phyloP scores from a whole-genome alignment of 92 coral and sea anemone species.

The Zoanthus sansibaricus region DNA sequence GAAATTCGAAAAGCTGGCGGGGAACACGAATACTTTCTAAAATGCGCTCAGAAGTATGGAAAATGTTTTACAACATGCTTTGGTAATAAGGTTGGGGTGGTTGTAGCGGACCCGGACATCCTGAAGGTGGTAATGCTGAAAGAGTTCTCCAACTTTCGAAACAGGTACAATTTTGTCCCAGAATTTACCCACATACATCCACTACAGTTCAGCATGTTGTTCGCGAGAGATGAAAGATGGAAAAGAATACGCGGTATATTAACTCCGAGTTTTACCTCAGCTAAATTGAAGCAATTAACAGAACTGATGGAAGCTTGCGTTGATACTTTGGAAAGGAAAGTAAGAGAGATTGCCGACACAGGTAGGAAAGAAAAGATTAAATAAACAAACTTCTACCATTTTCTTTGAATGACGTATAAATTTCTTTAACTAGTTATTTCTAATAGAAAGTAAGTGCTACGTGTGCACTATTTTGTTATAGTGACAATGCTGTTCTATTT shows the following conservation, averaged over 20 bases:
- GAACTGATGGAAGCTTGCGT: constrained; percentile 9
- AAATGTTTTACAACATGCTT: too few species aligned
- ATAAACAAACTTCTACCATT: not conserved
- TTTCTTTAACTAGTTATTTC: too few species aligned
- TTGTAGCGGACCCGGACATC: not conserved
- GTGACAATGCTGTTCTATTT: too few species aligned
- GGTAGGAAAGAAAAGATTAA: not conserved
- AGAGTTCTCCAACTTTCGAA: not conserved
- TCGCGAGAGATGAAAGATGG: constrained; percentile 22
- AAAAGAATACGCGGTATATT: constrained; percentile 7
- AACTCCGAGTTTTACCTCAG: not conserved
- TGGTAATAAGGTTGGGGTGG: not conserved
- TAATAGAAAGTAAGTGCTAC: too few species aligned
- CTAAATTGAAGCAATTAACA: constrained; percentile 3
- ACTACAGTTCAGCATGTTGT: not conserved
- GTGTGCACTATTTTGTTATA: too few species aligned
- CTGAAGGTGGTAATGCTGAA: not conserved
- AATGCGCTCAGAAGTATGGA: not conserved
- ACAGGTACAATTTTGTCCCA: not conserved
- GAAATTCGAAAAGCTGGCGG: too few species aligned
- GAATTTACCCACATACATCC: not conserved
- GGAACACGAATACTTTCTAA: not conserved
- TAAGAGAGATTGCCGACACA: constrained; percentile 7
- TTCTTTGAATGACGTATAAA: not conserved
- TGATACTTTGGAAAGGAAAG: constrained; percentile 20